Evolutionary conservation across 2,888 invertebrate genomes (phyloP).

Genomic region (Lottia gigantea): DNA sequence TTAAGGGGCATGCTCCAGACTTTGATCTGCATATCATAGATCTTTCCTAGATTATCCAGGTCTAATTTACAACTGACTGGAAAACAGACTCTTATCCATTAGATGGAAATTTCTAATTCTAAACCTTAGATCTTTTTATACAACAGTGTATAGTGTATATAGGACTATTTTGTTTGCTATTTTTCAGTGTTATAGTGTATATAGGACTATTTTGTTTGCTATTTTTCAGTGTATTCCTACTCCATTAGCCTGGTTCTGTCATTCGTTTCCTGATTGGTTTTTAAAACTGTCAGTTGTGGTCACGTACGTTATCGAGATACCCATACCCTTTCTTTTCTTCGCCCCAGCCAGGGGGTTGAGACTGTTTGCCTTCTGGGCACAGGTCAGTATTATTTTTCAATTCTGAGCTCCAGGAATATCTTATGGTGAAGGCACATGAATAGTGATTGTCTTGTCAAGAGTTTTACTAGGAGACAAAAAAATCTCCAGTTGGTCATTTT

Average conservation of each 20-base stretch:
- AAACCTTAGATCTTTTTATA: background rate
- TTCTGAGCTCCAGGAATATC: too few relatives aligned
- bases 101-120: background rate
- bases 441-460: too few relatives aligned
- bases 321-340: slow-evolving; percentile 80
- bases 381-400: slow-evolving; percentile 71
- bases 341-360: slow-evolving; percentile 76
- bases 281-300: slow-evolving; percentile 74
- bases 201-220: too few relatives aligned
- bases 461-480: too few relatives aligned
- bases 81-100: too few relatives aligned
- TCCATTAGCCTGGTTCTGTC: slow-evolving; percentile 79
- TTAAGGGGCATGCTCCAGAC: too few relatives aligned
- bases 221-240: slow-evolving; percentile 77
- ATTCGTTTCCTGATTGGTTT: slow-evolving; percentile 78
- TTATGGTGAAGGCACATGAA: too few relatives aligned
- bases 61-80: too few relatives aligned
- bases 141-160: background rate
- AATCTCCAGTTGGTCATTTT: too few relatives aligned
- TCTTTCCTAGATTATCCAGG: too few relatives aligned
- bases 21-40: too few relatives aligned
- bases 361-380: slow-evolving; percentile 75
- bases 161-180: background rate
- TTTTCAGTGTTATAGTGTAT: too few relatives aligned
- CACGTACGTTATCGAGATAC: slow-evolving; percentile 76